Percentiles rank a stretch among this genome's conserved stretches.
Evolutionary conservation across 2,797 vertebrate genomes (phyloP).

Genomic region (Phyllotis vaccarum): DNA sequence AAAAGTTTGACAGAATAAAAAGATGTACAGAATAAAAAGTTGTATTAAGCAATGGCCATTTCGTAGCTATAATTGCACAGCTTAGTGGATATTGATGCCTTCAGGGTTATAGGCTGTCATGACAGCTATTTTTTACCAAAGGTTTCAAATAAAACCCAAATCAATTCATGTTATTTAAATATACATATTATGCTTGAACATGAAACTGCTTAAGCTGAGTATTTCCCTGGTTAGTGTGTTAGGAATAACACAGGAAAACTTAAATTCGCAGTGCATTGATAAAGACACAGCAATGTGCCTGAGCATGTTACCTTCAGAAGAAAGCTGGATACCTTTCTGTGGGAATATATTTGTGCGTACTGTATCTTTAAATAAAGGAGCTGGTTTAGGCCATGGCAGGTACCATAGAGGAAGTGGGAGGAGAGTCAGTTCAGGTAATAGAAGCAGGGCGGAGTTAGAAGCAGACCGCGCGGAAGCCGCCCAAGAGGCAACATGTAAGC

Average conservation of each 20-base stretch:
- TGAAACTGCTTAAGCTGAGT: conserved; percentile 29
- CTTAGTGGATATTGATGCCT: conserved; percentile 68
- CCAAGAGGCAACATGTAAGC: no score
- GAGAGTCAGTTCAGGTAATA: no score
- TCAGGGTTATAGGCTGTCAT: conserved; percentile 31
- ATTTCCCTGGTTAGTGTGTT: background rate
- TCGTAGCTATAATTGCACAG: conserved; percentile 65
- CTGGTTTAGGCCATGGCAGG: no score
- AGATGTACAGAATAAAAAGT: conserved; percentile 74
- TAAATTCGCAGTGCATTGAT: background rate
- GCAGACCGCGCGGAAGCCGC: no score
- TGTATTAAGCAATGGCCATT: conserved; percentile 71
- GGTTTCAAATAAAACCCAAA: conserved; percentile 75
- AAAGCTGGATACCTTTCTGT: no score
- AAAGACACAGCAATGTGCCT: background rate
- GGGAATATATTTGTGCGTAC: no score
- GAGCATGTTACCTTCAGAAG: conserved; percentile 24
- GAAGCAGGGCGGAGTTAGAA: no score
- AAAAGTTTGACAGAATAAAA: conserved; percentile 77
- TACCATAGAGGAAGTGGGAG: no score
- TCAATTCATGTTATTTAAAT: conserved; percentile 65
- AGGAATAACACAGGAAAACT: conserved; percentile 48
- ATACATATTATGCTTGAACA: conserved; percentile 66
- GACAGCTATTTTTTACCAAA: conserved; percentile 74
- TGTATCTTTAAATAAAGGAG: no score